Evolutionary conservation across 1,140 invertebrate genomes (phyloP), one percentile per base, ranked within the genome.

Genomic region (Hycleus cichorii): DNA sequence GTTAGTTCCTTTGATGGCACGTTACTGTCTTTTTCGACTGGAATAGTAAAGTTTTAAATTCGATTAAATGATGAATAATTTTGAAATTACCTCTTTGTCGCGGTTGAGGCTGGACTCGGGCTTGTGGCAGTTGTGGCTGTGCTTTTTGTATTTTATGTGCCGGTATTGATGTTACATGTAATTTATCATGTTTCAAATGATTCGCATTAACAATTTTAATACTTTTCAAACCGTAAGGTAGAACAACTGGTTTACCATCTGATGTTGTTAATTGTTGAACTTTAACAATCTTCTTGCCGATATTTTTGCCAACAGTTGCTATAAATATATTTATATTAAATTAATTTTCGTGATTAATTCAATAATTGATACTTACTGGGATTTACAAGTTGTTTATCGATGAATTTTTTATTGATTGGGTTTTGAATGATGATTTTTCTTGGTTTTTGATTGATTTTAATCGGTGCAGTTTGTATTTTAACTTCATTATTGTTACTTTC

Each of bases 121-220:
- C 32, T 54, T 62, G 64, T 42, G 62, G 57, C 32, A 47, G 47
- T 40, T 55, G 60, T 39, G 57, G 44, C 18, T 49, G 58, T 10
- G 45, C 45, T 18, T 57, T 50, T 32, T 32, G 32, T 32, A 32
- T 32, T 32, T 32, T 32, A 4, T 32, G 32, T 3, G 11, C 64
- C 40, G 26, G 59, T 3, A 75, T 75, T 3, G 76, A 77, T 1
- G 75, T 77, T 49, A 77, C 65, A 58, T 78, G 79, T n/a, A 81
- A 76, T 59, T 76, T 78, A 1, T 77, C 74, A 1, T 76, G 78
- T 66, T 78, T 78, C 49, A 80, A 64, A 51, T 82, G 78, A 0
- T 80, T 72, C 1, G 82, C 78, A 59, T 85, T 86, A 39, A 88
- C 81, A n/a, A 88, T 86, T 72, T 87, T 87, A 46, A 87, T 84